Percentiles rank a stretch among this genome's conserved stretches.
These are phyloP conservation scores for Pseudococcus viburni DNA, from an alignment of 2,888 invertebrate species.

Conservation along the genomic window DNA sequence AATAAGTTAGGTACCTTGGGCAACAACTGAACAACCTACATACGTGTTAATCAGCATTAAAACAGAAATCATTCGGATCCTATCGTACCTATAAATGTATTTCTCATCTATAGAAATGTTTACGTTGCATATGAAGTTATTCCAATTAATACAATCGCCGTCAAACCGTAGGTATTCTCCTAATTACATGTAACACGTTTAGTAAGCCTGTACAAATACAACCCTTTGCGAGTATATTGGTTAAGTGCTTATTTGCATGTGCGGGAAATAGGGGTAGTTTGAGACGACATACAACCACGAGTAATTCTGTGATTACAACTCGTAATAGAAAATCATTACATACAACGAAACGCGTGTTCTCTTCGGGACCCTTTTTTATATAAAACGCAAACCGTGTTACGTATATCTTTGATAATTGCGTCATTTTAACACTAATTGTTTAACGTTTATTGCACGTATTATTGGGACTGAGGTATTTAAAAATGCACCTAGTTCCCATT, in stretches of 20 bases:
- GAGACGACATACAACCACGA: neutral
- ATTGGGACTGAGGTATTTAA: neutral
- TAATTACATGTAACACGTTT: slow-evolving; percentile 33
- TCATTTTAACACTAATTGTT: slow-evolving; percentile 11
- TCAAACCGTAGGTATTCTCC: neutral
- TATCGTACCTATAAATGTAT: neutral
- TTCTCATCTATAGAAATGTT: neutral
- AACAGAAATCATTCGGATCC: neutral
- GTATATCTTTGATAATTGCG: slow-evolving; percentile 3
- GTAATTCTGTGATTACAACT: slow-evolving; percentile 18
- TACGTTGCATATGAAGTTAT: slow-evolving; percentile 3
- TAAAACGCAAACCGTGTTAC: neutral
- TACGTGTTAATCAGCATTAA: neutral
- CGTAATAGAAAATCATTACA: slow-evolving; percentile 10
- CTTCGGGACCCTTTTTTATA: neutral
- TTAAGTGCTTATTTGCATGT: slow-evolving; percentile 37
- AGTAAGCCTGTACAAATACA: slow-evolving; percentile 15
- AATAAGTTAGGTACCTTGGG: neutral
- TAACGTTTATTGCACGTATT: neutral
- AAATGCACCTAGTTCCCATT: neutral
- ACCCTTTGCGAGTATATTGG: neutral
- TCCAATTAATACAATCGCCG: slow-evolving; percentile 14
- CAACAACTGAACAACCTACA: neutral
- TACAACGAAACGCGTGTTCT: neutral
- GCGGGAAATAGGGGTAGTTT: slow-evolving; percentile 4